Evolutionary conservation across 1,140 invertebrate genomes (phyloP).

Genomic region (Drosophila pachea): DNA sequence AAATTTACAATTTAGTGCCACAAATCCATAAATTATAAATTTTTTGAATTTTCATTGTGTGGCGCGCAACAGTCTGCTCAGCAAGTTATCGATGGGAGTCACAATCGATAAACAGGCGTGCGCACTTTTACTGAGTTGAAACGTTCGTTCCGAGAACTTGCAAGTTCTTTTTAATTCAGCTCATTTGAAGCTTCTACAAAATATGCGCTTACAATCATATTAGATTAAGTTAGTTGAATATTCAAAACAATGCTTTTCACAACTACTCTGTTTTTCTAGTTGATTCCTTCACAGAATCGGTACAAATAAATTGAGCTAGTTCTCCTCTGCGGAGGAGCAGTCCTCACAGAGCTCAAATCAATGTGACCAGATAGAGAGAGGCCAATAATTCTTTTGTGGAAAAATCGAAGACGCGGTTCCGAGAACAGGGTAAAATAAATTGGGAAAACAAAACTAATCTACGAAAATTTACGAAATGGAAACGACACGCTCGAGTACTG

Average conservation of each 20-base stretch:
- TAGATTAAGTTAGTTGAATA: background rate
- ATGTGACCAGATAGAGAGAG: slow-evolving; percentile 24
- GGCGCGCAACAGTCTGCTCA: background rate
- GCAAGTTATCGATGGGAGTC: slow-evolving; percentile 4
- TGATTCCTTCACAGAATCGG: no score
- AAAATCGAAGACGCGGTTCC: slow-evolving; percentile 20
- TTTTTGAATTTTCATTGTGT: background rate
- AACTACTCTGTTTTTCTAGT: no score
- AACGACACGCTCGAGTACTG: background rate
- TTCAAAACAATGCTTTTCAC: no score
- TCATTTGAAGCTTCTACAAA: background rate
- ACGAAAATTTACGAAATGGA: background rate
- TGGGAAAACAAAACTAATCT: background rate
- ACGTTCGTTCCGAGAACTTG: background rate
- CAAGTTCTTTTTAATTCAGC: background rate
- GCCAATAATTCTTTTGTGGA: background rate
- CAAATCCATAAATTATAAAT: background rate
- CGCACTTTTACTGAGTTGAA: slow-evolving; percentile 7
- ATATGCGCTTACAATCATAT: no score
- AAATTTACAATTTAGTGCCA: background rate
- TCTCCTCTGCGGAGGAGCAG: background rate
- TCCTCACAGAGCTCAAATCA: slow-evolving; percentile 1
- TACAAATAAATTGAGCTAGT: slow-evolving; percentile 6
- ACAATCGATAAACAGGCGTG: slow-evolving; percentile 29
- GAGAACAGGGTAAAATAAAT: background rate